Evolutionary conservation across 2,113 vertebrate genomes (phyloP).

Genomic region (Nycticryphes semicollaris): DNA sequence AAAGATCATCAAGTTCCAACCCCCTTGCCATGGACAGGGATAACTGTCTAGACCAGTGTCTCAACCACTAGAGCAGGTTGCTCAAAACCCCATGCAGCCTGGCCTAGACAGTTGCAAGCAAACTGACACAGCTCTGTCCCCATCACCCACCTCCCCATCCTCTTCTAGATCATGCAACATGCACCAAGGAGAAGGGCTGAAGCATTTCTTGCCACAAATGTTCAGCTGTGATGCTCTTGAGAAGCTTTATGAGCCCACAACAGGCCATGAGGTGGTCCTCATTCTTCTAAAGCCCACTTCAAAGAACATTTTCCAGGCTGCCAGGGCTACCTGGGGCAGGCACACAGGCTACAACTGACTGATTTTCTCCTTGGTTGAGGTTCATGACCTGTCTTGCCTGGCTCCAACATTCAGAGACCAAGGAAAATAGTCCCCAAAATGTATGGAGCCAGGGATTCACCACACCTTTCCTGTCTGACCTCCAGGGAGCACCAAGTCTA

Average conservation of each 20-base stretch:
- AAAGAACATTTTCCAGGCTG: background rate
- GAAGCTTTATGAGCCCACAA: background rate
- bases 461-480: background rate
- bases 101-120: background rate
- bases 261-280: background rate
- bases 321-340: background rate
- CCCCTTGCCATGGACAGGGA: too few species aligned
- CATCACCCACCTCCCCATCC: background rate
- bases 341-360: background rate
- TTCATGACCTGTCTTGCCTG: background rate
- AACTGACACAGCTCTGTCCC: background rate
- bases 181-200: background rate
- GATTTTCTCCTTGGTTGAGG: background rate
- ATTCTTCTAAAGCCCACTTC: background rate
- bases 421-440: background rate
- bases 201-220: background rate
- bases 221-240: background rate
- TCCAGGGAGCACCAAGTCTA: background rate
- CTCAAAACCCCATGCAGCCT: too few species aligned
- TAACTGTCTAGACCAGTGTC: too few species aligned
- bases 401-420: fast-evolving
- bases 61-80: too few species aligned
- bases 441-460: background rate
- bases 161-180: background rate
- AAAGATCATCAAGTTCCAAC: too few species aligned